phyloP scores from a whole-genome alignment of 2,113 vertebrate genomes.

The Gasterosteus nipponicus region DNA sequence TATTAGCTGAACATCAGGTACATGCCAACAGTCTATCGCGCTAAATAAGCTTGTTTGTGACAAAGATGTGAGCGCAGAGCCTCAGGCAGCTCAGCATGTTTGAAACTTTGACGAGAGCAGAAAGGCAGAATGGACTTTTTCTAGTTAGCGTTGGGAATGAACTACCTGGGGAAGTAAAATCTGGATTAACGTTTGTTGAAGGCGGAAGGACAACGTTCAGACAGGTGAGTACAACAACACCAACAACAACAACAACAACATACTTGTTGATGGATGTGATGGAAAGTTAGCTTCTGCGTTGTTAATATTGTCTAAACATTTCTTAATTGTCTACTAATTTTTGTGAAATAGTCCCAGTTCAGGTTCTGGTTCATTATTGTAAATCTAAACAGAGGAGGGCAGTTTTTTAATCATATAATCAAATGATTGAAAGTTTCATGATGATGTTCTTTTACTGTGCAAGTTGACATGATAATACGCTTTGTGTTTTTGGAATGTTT shows the following conservation, averaged over 20 bases:
- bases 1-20: not conserved
- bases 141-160: not conserved
- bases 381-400: not conserved
- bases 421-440: not conserved
- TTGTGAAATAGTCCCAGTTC: no score
- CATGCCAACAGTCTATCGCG: not conserved
- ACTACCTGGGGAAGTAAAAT: not conserved
- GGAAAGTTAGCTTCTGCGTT: not conserved
- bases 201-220: not conserved
- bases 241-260: not conserved
- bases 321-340: not conserved
- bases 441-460: not conserved
- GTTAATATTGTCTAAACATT: not conserved
- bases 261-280: not conserved
- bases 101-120: not conserved
- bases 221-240: not conserved
- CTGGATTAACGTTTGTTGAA: not conserved
- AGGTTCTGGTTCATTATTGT: not conserved
- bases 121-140: not conserved
- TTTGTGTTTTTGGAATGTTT: not conserved
- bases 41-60: no score
- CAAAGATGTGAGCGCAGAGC: no score
- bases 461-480: not conserved
- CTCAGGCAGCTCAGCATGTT: no score
- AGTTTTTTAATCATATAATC: not conserved